Evolutionary conservation across 2,113 vertebrate species (phyloP).

Genomic region (Melozone crissalis): DNA sequence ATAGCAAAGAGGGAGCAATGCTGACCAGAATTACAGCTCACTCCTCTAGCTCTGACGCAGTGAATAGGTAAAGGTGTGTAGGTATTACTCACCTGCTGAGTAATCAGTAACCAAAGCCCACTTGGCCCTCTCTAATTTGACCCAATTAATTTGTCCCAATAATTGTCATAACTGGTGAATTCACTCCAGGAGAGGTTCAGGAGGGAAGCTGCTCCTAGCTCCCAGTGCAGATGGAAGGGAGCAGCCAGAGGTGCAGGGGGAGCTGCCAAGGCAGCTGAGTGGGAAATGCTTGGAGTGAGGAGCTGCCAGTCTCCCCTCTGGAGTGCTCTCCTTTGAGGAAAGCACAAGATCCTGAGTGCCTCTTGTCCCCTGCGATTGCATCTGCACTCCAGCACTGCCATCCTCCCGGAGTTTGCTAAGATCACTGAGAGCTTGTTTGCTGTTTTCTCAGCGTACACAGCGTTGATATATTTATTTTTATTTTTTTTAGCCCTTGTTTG

Average conservation of each 20-base stretch:
- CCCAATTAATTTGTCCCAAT: background rate
- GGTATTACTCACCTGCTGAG: background rate
- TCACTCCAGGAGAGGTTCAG: background rate
- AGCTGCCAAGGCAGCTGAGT: background rate
- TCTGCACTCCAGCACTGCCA: slow-evolving; percentile 19
- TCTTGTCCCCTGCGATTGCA: slow-evolving; percentile 57
- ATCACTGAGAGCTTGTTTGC: background rate
- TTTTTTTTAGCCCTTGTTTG: background rate
- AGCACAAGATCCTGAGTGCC: slow-evolving; percentile 40
- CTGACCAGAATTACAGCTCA: background rate
- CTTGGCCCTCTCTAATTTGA: background rate
- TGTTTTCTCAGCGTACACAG: background rate
- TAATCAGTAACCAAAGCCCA: background rate
- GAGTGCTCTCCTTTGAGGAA: slow-evolving; percentile 19
- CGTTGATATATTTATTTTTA: background rate
- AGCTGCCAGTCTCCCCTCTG: background rate
- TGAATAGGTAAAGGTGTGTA: background rate
- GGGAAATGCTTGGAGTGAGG: background rate
- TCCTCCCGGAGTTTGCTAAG: background rate
- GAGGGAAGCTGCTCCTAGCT: background rate
- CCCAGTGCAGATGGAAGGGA: background rate
- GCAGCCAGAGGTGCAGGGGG: background rate
- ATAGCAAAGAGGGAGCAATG: background rate
- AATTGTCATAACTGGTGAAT: background rate
- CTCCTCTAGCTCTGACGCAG: background rate